Evolutionary conservation across 2,888 invertebrate species (phyloP), one percentile per base, ranked within the genome.

Genomic region (Achlya flavicornis): DNA sequence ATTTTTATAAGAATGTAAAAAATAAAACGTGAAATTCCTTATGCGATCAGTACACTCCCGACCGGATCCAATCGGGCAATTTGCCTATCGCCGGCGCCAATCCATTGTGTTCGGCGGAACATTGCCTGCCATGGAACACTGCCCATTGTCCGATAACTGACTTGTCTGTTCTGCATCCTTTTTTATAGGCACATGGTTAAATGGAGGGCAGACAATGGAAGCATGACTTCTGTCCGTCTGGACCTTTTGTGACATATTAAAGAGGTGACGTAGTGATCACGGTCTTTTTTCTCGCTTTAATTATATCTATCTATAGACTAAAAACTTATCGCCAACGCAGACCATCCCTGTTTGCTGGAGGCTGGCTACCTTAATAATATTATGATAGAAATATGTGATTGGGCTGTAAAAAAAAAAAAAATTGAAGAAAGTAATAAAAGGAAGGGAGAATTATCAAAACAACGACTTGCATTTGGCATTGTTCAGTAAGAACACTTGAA

Each of bases 31-130:
- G 46, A 2, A 14, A 46, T 46, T 46, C 46, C 41, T 41, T 16
- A 48, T 16, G 16, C 19, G 16, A 48, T 41, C 60, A 19, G 16
- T 35, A 59, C 4, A n/a, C 60, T 60, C 32, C 32, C 32, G 58
- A 59, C 66, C 64, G 73, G 67, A 73, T 65, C 72, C 69, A 69
- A 74, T 75, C 66, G 64, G 46, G 68, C 65, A 71, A 70, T 73
- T 72, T 65, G 66, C 67, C 64, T 53, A 53, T 64, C 66, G 67
- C 62, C 69, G 72, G 63, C 64, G 67, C 62, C 63, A 46, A 61
- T 60, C 66, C n/a, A 71, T 74, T 74, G 69, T 74, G 61, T 14
- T n/a, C 59, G 43, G 66, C 65, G 69, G 66, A 69, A 72, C 69
- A 61, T 61, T 60, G 58, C 53, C 46, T 53, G 10, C 10, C 19